phyloP scores from a whole-genome alignment of 2,888 invertebrate genomes.

The Caenorhabditis uteleia region DNA sequence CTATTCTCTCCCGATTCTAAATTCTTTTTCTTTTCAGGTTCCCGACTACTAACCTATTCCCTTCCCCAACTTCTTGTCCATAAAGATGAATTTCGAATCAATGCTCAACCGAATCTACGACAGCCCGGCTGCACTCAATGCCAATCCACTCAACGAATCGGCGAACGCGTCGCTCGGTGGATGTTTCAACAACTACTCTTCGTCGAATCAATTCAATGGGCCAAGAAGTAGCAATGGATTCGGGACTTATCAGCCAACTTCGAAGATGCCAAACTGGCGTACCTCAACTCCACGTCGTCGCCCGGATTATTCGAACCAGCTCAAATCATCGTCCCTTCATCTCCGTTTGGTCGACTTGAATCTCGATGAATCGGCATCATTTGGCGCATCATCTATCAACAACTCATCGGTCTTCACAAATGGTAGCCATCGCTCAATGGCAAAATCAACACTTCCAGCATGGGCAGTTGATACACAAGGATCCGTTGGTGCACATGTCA shows the following conservation, averaged over 20 bases:
- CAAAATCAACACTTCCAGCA: slow-evolving; percentile 27
- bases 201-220: slow-evolving; percentile 4
- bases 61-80: no score
- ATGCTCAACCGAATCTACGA: no score
- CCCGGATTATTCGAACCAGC: no score
- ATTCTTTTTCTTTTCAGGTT: no score
- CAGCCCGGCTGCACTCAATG: no score
- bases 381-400: background rate
- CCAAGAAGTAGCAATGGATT: slow-evolving; percentile 2
- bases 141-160: slow-evolving; percentile 12
- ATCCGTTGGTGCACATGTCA: slow-evolving; percentile 15
- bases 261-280: slow-evolving; percentile 11
- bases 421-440: slow-evolving; percentile 10
- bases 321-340: slow-evolving; percentile 1
- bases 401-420: background rate
- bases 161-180: slow-evolving; percentile 14
- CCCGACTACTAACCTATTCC: no score
- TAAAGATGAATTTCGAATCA: no score
- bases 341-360: slow-evolving; percentile 16
- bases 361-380: background rate
- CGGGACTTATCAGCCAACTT: background rate
- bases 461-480: slow-evolving; percentile 42
- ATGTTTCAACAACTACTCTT: slow-evolving; percentile 16
- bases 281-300: slow-evolving; percentile 11
- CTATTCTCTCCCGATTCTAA: no score